Conservation (phyloP, 2,797 vertebrate genomes). For the Lepidocolaptes lacrymiger region DNA sequence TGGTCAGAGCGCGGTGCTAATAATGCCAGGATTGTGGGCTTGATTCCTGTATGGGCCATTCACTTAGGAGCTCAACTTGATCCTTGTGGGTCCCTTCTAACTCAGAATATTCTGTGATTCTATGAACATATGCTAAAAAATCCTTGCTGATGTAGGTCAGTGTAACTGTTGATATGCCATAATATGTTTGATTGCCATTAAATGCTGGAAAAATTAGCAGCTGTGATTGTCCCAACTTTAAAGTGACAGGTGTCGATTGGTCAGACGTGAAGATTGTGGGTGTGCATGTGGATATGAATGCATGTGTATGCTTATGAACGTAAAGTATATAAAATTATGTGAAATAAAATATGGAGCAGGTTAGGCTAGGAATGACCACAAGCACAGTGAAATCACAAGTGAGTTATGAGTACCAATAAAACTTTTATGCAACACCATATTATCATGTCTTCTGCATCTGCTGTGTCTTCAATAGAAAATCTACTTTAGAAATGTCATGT, state of each 20-base stretch:
- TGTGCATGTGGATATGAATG: neutral
- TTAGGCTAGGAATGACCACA: slow-evolving; percentile 57
- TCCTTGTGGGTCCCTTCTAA: neutral
- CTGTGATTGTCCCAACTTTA: neutral
- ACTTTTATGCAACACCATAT: slow-evolving; percentile 57
- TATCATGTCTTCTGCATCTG: slow-evolving; percentile 49
- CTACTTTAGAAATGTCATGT: slow-evolving; percentile 44
- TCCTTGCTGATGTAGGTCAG: neutral
- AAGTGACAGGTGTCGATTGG: neutral
- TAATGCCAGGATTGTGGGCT: accelerated
- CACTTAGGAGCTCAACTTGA: neutral
- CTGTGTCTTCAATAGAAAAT: slow-evolving; percentile 26
- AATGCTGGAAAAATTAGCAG: slow-evolving; percentile 5
- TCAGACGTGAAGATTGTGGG: neutral
- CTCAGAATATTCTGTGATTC: neutral
- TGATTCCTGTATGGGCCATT: neutral
- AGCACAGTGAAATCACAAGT: slow-evolving; percentile 56
- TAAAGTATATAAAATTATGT: neutral
- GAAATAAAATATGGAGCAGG: slow-evolving; percentile 35
- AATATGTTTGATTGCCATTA: neutral
- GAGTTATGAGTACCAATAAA: slow-evolving; percentile 59
- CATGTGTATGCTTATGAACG: neutral
- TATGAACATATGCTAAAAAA: neutral
- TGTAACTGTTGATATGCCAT: neutral
- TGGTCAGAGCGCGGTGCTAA: neutral